Conservation (phyloP, 2,797 vertebrate species). For the Spinibarbus caldwelli region DNA sequence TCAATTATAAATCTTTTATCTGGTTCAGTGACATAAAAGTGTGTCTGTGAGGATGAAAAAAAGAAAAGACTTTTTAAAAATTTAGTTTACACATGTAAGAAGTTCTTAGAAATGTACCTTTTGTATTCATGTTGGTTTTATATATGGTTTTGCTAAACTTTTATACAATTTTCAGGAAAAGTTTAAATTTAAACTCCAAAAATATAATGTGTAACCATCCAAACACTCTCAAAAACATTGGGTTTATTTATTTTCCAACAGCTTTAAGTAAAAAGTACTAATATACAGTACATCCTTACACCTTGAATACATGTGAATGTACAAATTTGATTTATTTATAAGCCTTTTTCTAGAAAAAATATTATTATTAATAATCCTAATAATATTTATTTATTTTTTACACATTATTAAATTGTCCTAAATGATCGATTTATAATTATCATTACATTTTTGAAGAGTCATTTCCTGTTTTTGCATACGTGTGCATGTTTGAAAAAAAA, state of each 20-base stretch:
- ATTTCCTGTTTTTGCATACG: no score
- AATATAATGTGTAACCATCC: no score
- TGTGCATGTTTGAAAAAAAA: no score
- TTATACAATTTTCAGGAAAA: not conserved
- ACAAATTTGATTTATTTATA: no score
- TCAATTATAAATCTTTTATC: slow-evolving; percentile 25
- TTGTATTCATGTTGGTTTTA: no score
- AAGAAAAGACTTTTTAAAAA: not conserved
- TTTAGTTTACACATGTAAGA: not conserved
- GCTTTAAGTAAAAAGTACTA: not conserved
- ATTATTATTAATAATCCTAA: no score
- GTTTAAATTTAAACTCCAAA: not conserved
- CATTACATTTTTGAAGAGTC: not conserved
- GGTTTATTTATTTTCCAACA: not conserved
- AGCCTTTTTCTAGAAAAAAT: no score
- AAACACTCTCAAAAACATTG: no score
- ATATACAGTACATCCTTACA: no score
- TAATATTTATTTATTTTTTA: no score
- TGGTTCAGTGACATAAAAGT: slow-evolving; percentile 4
- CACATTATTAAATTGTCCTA: no score
- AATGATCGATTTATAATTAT: not conserved
- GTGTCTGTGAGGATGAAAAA: not conserved
- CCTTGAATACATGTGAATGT: not conserved
- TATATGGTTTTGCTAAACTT: not conserved
- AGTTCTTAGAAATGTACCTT: not conserved